Evolutionary conservation across 2,797 vertebrate genomes (phyloP).

Genomic region (Rousettus madagascariensis): DNA sequence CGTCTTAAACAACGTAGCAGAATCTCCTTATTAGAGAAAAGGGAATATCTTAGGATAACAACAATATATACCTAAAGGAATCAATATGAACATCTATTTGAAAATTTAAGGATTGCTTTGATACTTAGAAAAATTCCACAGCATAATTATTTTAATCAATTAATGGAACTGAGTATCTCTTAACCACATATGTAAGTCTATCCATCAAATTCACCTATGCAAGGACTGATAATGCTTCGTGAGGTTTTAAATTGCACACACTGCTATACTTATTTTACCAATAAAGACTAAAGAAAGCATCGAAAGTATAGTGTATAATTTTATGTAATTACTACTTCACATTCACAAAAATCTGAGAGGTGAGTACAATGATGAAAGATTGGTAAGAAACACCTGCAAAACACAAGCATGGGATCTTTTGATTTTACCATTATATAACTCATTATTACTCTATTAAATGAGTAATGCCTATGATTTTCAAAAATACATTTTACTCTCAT

Average conservation of each 20-base stretch:
- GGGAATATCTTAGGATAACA: background rate
- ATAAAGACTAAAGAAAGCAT: background rate
- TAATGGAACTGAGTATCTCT: constrained; percentile 20
- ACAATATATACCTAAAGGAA: background rate
- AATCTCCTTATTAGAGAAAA: constrained; percentile 19
- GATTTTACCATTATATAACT: constrained; percentile 1
- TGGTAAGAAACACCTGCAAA: background rate
- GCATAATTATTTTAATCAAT: constrained; percentile 19
- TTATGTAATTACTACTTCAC: constrained; percentile 40
- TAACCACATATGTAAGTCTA: background rate
- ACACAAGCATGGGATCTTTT: background rate
- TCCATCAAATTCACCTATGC: background rate
- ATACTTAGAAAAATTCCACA: background rate
- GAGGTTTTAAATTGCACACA: constrained; percentile 7
- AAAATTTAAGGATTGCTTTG: constrained; percentile 21
- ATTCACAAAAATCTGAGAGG: constrained; percentile 30
- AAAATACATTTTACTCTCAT: constrained; percentile 30
- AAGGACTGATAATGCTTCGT: constrained; percentile 17
- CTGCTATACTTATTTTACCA: background rate
- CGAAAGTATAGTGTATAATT: background rate
- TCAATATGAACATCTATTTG: background rate
- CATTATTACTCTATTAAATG: background rate
- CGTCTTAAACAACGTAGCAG: background rate
- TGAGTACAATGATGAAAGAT: background rate
- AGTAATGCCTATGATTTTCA: background rate